Evolutionary conservation across 2,113 vertebrate genomes (phyloP), one percentile per base, ranked within the genome.

Genomic region (Psittacula cyanocephala): DNA sequence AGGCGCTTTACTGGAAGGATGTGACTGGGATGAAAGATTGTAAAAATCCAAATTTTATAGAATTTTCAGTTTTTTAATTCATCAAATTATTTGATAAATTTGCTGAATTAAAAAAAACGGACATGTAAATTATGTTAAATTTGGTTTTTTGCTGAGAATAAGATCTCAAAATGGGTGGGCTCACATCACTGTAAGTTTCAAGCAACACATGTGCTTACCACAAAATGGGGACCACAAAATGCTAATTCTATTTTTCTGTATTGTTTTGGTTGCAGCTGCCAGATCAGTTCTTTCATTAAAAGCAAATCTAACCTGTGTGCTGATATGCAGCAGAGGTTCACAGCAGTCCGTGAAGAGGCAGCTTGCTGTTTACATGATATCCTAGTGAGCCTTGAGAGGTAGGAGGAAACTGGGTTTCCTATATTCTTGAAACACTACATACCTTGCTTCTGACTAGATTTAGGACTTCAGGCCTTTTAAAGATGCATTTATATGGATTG

Each of bases 361-460:
- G 90, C 97, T 46, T 81, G 72, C 81, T 78, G 78, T 93, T 96
- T 98, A 52, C 96, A 96, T 60, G 97, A 98, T 78, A 94, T 92
- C 37, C 94, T 98, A 67, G 97, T 98, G 70, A 94, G 70, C 67
- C 91, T 97, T 41, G 93, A 96, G 63, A 98, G 97, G 98, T 98
- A 97, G 57, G 92, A 82, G 37, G 8, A 23, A 11, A 33, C 15
- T 39, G 23, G 1, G 46, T 67, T 64, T 65, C 39, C 4, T 43
- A 8, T 46, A 10, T 5, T 70, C 23, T 46, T 70, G 75, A 60
- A 62, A 77, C 17, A 24, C 52, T 37, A 6, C 10, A 28, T 17
- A 20, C 35, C 15, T 88, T 87, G 14, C 57, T 76, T 37, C 47
- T 80, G 60, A 49, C 33, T 33, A 67, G 33, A 49, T 49, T 91